Conservation (phyloP, 2,797 vertebrate genomes). For the Euthynnus affinis region DNA sequence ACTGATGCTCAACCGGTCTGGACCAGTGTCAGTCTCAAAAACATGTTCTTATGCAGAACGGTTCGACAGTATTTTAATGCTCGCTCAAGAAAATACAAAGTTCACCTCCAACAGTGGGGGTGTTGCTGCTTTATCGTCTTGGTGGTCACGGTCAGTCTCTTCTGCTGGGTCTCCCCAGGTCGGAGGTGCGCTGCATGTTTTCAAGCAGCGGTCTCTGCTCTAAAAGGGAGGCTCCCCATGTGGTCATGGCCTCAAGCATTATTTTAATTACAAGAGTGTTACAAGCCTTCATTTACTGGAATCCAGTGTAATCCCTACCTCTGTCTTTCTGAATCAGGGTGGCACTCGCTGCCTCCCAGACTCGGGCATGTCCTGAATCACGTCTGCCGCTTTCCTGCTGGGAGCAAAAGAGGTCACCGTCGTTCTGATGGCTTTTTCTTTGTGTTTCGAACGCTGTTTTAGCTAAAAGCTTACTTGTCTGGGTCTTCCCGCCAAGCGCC, state of each 20-base stretch:
- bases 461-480: conserved; percentile 10
- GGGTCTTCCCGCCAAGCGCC: background rate
- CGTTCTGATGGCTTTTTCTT: conserved; percentile 23
- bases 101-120: background rate
- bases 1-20: background rate
- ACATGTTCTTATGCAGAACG: background rate
- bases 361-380: conserved; percentile 15
- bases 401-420: conserved; percentile 67
- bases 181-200: conserved; percentile 15
- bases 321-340: conserved; percentile 41
- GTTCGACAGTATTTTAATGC: too few relatives aligned
- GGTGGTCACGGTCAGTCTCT: background rate
- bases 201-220: background rate
- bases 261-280: conserved; percentile 63
- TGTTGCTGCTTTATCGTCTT: background rate
- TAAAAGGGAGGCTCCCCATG: conserved; percentile 19
- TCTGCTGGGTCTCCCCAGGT: background rate
- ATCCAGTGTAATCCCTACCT: conserved; percentile 57
- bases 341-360: conserved; percentile 22
- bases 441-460: conserved; percentile 13
- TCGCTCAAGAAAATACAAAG: too few relatives aligned
- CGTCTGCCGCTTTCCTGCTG: conserved; percentile 66
- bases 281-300: conserved; percentile 50
- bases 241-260: conserved; percentile 42
- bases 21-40: background rate